phyloP scores from a whole-genome alignment of 2,888 invertebrate genomes.

The Nomada ruficornis region DNA sequence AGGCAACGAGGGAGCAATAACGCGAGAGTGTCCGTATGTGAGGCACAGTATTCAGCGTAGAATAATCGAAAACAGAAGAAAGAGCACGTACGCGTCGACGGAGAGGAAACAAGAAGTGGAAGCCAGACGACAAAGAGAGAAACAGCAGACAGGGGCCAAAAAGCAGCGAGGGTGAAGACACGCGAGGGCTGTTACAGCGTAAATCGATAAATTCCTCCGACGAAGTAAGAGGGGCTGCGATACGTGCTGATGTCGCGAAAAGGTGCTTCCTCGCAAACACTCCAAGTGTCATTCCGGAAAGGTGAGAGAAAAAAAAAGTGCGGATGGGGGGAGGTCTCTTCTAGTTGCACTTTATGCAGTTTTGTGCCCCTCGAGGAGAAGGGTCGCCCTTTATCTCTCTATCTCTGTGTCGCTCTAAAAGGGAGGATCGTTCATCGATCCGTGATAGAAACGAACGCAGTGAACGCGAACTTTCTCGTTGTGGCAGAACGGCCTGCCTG shows the following conservation, averaged over 20 bases:
- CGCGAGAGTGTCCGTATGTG: background rate
- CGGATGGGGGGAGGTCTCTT: conserved; percentile 26
- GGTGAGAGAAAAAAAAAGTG: conserved; percentile 46
- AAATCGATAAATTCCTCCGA: conserved; percentile 78
- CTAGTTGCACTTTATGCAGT: conserved; percentile 56
- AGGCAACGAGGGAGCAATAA: background rate
- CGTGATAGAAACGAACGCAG: conserved; percentile 24
- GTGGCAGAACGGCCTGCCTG: conserved; percentile 59
- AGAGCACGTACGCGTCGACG: background rate
- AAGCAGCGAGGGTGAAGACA: conserved; percentile 60
- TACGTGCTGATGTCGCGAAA: conserved; percentile 69
- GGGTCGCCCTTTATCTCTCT: conserved; percentile 11
- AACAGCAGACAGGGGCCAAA: conserved; percentile 46
- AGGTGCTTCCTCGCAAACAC: conserved; percentile 64
- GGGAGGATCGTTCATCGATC: conserved; percentile 45
- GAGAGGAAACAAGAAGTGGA: conserved; percentile 5
- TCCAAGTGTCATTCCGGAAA: conserved; percentile 48
- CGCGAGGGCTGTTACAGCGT: conserved; percentile 73
- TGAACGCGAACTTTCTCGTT: conserved; percentile 40
- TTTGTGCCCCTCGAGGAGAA: conserved; percentile 30
- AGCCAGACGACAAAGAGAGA: conserved; percentile 34
- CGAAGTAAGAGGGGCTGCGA: conserved; percentile 62
- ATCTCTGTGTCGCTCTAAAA: background rate
- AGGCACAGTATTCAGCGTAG: conserved; percentile 1
- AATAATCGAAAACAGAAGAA: conserved; percentile 20